phyloP scores from a whole-genome alignment of 2,888 invertebrate species.

The Xanthorhoe spadicearia region DNA sequence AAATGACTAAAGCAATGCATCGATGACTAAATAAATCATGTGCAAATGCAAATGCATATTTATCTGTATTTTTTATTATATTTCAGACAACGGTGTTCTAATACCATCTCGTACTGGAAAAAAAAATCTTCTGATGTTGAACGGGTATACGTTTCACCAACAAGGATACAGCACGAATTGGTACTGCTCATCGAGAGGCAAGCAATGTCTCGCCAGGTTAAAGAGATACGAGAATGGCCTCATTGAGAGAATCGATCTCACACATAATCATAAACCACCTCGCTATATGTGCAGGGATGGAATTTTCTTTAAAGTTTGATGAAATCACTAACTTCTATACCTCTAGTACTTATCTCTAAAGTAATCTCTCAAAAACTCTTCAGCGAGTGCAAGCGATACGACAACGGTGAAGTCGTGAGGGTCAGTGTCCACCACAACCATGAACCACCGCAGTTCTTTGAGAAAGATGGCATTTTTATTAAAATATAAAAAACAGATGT shows the following conservation, averaged over 20 bases:
- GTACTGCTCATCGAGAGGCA: constrained; percentile 55
- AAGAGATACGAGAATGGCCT: constrained; percentile 22
- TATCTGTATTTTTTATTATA: background rate
- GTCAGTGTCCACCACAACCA: background rate
- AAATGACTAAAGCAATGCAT: too few relatives aligned
- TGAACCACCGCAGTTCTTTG: background rate
- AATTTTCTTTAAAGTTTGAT: constrained; percentile 16
- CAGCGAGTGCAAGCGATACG: too few relatives aligned
- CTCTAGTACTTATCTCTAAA: too few relatives aligned
- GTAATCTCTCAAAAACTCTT: too few relatives aligned
- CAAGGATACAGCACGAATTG: constrained; percentile 53
- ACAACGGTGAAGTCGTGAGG: too few relatives aligned
- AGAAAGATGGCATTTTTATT: background rate
- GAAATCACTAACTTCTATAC: constrained; percentile 14
- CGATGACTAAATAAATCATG: too few relatives aligned
- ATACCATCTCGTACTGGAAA: constrained; percentile 49
- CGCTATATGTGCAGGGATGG: constrained; percentile 17
- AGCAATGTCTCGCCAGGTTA: constrained; percentile 17
- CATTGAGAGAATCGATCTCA: constrained; percentile 12
- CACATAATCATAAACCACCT: constrained; percentile 31
- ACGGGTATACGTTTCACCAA: constrained; percentile 58
- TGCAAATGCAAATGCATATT: too few relatives aligned
- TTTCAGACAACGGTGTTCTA: constrained; percentile 34
- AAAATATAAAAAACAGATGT: too few relatives aligned
- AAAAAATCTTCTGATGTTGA: constrained; percentile 55